Base-by-base conservation (phyloP, 2,113 vertebrate species). In the Cisticola juncidis region DNA sequence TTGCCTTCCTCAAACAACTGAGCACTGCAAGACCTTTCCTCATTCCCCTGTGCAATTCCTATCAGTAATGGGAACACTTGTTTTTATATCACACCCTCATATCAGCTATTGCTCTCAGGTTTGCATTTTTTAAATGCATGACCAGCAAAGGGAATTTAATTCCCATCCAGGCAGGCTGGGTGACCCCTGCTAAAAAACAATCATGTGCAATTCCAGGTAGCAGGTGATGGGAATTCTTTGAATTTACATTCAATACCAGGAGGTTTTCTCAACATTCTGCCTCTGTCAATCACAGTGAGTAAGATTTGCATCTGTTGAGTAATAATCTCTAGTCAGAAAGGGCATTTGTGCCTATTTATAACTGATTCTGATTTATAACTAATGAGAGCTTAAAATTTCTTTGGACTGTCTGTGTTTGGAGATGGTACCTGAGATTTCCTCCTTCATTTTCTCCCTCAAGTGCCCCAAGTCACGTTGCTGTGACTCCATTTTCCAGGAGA, bases 291-390 rank as follows among this genome's bases (percentile, higher is more conserved):
- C 76, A 74, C 42, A 70, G 72, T 9, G 57, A 87, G 45, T 29
- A 84, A 65, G 70, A 80, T 89, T 38, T 88, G 78, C 74, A 88
- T 92, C 53, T 86, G 57, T 86, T 35, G 45, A 60, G 54, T 74
- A 93, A 95, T 74, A 93, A 95, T 70, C 73, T 65, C 79, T 48
- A 56, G 15, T 65, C 81, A 91, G 82, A 95, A 72, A 89, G 54
- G 42, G 24, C 24, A 79, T 69, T 92, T 84, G 74, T 89, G 38
- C 57, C 95, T 91, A 86, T 95, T 95, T 92, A 77, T 96, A 94
- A 86, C 65, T 38, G 51, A 95, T 83, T 94, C 60, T 61, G n/a
- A 38, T 38, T 38, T 38, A 8, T 88, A 78, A 78, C 88, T 94
- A 91, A 93, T 28, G 62, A 89, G 62, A 85, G 80, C 36, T 94